These are phyloP conservation scores for Endomychus coccineus DNA, from an alignment of 2,888 invertebrate species.

Conservation along the genomic window DNA sequence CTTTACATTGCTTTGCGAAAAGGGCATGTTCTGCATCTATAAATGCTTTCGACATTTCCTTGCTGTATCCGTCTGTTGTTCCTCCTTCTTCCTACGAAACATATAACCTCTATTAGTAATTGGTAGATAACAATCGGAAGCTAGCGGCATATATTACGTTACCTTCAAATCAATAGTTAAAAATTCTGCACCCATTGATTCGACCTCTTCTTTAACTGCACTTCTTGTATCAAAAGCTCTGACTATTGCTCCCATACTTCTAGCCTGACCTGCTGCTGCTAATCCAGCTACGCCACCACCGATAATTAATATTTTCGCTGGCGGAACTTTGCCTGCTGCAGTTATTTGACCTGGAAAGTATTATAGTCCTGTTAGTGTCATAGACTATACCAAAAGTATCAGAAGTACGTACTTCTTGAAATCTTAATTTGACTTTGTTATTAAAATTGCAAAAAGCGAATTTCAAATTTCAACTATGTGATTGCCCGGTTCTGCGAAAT, in stretches of 20 bases:
- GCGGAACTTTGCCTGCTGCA: slow-evolving; percentile 82
- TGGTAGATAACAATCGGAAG: background rate
- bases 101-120: background rate
- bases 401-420: too few species aligned
- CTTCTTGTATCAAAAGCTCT: slow-evolving; percentile 81
- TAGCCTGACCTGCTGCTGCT: slow-evolving; percentile 78
- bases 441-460: too few species aligned
- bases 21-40: slow-evolving; percentile 78
- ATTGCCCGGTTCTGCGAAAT: too few species aligned
- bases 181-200: slow-evolving; percentile 83
- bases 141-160: slow-evolving; percentile 13
- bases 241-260: slow-evolving; percentile 83
- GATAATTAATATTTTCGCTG: slow-evolving; percentile 79
- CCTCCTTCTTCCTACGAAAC: slow-evolving; percentile 58
- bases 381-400: too few species aligned
- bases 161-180: slow-evolving; percentile 70
- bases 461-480: too few species aligned
- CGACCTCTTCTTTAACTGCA: slow-evolving; percentile 76
- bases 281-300: slow-evolving; percentile 88
- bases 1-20: slow-evolving; percentile 77
- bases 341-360: slow-evolving; percentile 70
- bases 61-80: slow-evolving; percentile 71
- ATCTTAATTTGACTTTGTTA: too few species aligned
- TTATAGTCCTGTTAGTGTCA: too few species aligned
- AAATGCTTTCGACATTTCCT: slow-evolving; percentile 81